These are phyloP conservation scores for Stenichneumon culpator DNA, from an alignment of 2,888 invertebrate genomes.

Conservation along the genomic window DNA sequence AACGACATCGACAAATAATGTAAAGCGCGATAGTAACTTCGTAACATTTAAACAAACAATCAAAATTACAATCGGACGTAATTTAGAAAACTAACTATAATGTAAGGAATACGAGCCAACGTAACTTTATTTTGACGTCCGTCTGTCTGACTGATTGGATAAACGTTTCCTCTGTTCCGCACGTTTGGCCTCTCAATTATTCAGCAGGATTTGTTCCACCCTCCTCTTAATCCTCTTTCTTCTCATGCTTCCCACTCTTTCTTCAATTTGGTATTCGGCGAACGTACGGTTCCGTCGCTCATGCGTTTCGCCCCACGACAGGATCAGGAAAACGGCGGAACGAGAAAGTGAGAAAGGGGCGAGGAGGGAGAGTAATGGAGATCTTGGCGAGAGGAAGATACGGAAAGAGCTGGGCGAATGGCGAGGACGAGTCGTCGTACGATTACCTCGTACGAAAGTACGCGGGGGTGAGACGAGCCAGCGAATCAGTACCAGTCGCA, in stretches of 20 bases:
- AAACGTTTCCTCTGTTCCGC: conserved; percentile 70
- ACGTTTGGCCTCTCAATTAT: conserved; percentile 71
- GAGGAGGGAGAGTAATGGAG: conserved; percentile 52
- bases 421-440: conserved; percentile 35
- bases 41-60: neutral
- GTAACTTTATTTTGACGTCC: conserved; percentile 26
- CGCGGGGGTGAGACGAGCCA: conserved; percentile 40
- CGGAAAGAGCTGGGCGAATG: conserved; percentile 27
- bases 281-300: conserved; percentile 64
- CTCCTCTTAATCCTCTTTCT: conserved; percentile 35
- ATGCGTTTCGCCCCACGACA: conserved; percentile 50
- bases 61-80: neutral
- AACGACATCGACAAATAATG: neutral
- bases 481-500: conserved; percentile 44
- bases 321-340: conserved; percentile 42
- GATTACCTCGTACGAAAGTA: conserved; percentile 26
- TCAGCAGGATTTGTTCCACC: conserved; percentile 70
- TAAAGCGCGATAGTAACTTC: neutral
- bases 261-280: conserved; percentile 69
- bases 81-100: neutral
- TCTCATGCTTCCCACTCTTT: conserved; percentile 48
- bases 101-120: neutral
- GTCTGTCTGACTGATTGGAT: conserved; percentile 62
- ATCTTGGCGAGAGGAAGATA: conserved; percentile 46
- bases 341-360: conserved; percentile 14